A percentile compares a stretch with the other conserved stretches of the same genome.
Evolutionary conservation across 1,140 invertebrate species (phyloP).

Genomic region (Bursaphelenchus mucronatus): DNA sequence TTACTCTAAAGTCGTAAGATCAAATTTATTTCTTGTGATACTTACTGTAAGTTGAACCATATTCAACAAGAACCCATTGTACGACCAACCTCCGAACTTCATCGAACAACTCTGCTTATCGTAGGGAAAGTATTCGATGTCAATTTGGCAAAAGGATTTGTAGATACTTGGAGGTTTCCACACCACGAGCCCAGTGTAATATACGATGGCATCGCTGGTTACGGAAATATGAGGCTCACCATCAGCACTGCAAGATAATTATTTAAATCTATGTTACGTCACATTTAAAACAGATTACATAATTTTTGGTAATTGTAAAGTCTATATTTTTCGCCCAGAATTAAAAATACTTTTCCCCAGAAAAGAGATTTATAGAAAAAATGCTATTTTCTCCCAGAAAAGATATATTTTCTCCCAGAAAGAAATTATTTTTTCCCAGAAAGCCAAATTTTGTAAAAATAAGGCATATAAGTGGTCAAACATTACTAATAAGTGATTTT

Average conservation of each 20-base stretch:
- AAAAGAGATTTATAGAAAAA: too few species aligned
- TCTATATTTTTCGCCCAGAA: too few species aligned
- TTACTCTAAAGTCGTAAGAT: too few species aligned
- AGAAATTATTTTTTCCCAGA: too few species aligned
- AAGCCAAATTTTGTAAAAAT: too few species aligned
- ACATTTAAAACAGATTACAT: too few species aligned
- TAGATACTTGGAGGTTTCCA: constrained; percentile 98
- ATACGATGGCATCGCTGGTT: constrained; percentile 65
- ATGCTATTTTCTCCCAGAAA: too few species aligned
- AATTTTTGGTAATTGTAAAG: not conserved
- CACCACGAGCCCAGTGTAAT: constrained; percentile 83
- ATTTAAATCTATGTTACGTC: too few species aligned
- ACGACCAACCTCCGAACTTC: constrained; percentile 97
- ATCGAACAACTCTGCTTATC: constrained; percentile 92
- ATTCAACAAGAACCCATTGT: constrained; percentile 76
- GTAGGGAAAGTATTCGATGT: constrained; percentile 81
- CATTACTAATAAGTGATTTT: too few species aligned
- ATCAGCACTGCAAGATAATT: constrained; percentile 61
- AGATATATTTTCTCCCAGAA: too few species aligned
- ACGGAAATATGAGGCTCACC: constrained; percentile 66
- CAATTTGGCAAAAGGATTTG: constrained; percentile 68
- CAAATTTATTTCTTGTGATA: constrained; percentile 23
- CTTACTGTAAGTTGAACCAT: constrained; percentile 55
- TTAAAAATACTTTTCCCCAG: too few species aligned
- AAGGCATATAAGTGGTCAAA: too few species aligned